Conservation (phyloP, 2,888 invertebrate species). For the Trissolcus japonicus region DNA sequence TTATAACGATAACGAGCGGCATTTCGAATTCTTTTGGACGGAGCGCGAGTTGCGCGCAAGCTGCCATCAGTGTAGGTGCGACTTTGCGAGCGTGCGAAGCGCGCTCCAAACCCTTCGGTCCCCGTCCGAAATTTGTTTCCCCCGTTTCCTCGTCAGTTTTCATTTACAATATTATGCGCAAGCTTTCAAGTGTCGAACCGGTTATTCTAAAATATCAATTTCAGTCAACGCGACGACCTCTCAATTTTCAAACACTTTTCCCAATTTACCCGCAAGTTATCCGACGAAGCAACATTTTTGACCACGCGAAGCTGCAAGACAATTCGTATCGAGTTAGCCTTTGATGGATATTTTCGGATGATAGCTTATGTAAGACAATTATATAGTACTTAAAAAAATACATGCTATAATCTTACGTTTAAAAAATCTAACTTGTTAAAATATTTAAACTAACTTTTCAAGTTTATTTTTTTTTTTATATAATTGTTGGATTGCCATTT, state of each 20-base stretch:
- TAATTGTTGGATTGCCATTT: no score
- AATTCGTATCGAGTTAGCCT: background rate
- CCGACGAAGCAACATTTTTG: background rate
- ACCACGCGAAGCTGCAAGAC: background rate
- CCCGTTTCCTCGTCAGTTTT: background rate
- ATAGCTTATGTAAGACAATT: constrained; percentile 38
- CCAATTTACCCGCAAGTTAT: no score
- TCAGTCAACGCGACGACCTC: background rate
- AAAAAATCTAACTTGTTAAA: no score
- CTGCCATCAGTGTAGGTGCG: constrained; percentile 49
- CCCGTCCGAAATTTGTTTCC: background rate
- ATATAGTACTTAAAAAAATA: no score
- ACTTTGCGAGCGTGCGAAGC: constrained; percentile 46
- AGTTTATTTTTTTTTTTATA: no score
- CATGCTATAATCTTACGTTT: no score
- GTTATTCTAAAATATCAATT: no score
- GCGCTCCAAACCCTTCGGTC: constrained; percentile 16
- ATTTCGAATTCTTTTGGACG: constrained; percentile 52
- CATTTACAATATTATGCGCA: constrained; percentile 1
- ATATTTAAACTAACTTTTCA: no score
- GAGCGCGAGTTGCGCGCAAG: constrained; percentile 5
- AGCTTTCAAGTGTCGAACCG: background rate
- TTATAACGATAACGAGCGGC: constrained; percentile 46
- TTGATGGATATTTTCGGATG: constrained; percentile 47
- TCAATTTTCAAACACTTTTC: background rate